phyloP scores from a whole-genome alignment of 2,888 invertebrate species.

The Melanostoma scalare region DNA sequence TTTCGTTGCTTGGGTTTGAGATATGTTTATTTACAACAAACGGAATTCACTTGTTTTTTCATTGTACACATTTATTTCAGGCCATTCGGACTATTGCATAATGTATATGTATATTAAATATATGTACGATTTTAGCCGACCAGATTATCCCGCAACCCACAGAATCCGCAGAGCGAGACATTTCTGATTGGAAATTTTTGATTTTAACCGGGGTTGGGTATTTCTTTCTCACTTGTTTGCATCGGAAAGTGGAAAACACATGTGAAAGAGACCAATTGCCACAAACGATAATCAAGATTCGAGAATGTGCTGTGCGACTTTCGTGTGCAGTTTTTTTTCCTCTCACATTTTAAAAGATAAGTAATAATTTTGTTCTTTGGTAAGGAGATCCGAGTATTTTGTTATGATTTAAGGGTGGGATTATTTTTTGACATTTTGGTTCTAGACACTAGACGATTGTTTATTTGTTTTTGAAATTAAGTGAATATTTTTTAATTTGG shows the following conservation, averaged over 20 bases:
- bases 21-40: conserved; percentile 70
- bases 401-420: neutral
- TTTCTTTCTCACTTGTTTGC: conserved; percentile 45
- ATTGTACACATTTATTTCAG: conserved; percentile 46
- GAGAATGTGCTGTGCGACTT: neutral
- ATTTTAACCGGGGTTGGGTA: conserved; percentile 30
- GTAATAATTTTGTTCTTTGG: neutral
- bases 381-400: neutral
- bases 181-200: conserved; percentile 53
- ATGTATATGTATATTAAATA: conserved; percentile 55
- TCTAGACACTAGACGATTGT: conserved; percentile 1
- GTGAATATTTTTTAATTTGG: neutral
- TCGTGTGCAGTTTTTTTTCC: conserved; percentile 30
- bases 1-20: conserved; percentile 47
- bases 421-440: conserved; percentile 24
- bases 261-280: conserved; percentile 36
- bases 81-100: conserved; percentile 55
- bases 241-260: conserved; percentile 31
- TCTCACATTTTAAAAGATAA: conserved; percentile 34
- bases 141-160: conserved; percentile 57
- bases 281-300: conserved; percentile 29
- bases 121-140: conserved; percentile 54
- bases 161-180: conserved; percentile 65
- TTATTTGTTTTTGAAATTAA: neutral
- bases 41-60: conserved; percentile 52